Conservation (phyloP, 2,888 invertebrate species). For the Scrobipalpa atriplicella region DNA sequence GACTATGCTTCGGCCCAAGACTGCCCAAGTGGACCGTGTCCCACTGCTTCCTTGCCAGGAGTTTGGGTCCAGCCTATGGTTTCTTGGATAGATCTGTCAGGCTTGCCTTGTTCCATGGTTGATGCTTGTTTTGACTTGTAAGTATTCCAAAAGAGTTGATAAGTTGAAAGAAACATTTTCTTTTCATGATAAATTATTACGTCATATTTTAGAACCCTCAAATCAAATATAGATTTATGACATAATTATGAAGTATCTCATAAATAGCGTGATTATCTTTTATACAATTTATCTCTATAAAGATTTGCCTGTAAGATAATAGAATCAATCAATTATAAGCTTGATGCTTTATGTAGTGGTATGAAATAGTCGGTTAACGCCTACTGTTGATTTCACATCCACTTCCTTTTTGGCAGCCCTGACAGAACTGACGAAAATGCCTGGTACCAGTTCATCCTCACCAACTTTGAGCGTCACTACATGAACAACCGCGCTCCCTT, state of each 20-base stretch:
- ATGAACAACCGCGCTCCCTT: slow-evolving; percentile 85
- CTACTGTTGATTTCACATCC: too few species aligned
- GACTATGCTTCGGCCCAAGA: slow-evolving; percentile 83
- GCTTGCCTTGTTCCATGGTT: slow-evolving; percentile 80
- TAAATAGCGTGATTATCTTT: too few species aligned
- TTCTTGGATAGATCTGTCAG: slow-evolving; percentile 72
- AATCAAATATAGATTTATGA: too few species aligned
- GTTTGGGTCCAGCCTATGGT: slow-evolving; percentile 87
- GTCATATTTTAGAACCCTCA: too few species aligned
- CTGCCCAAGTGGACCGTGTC: slow-evolving; percentile 82
- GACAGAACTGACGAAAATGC: slow-evolving; percentile 62
- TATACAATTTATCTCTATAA: too few species aligned
- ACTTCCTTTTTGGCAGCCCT: slow-evolving; percentile 50
- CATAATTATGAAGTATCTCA: too few species aligned
- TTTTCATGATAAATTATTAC: too few species aligned
- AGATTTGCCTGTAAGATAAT: too few species aligned
- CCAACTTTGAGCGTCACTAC: slow-evolving; percentile 86
- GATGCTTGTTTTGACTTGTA: slow-evolving; percentile 68
- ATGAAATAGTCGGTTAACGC: too few species aligned
- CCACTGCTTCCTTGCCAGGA: slow-evolving; percentile 80
- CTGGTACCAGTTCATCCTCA: slow-evolving; percentile 81
- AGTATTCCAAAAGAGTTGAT: slow-evolving; percentile 22
- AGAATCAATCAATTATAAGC: too few species aligned
- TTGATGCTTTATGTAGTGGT: too few species aligned
- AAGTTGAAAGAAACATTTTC: neutral